Evolutionary conservation across 2,797 vertebrate genomes (phyloP), one percentile per base, ranked within the genome.

Genomic region (Lemur catta): DNA sequence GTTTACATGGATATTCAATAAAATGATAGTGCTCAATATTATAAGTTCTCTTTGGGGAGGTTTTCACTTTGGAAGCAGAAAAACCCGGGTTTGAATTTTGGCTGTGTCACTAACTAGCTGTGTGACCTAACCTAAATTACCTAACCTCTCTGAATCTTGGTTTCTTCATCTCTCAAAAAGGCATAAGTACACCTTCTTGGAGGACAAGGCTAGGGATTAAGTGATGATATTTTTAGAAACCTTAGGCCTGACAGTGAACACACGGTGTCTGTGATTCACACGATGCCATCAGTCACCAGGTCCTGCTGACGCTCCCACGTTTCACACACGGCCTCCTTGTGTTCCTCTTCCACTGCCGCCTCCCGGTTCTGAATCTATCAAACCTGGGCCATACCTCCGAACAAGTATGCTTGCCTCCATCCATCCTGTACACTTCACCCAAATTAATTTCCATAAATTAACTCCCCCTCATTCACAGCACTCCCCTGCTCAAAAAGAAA

Each of bases 401-500:
- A 48, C n/a, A 50, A 35, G 52, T 18, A 48, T 7, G 30, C 52
- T 38, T 76, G 67, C 28, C n/a, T 35, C 63, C 30, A 20, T 26
- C 72, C 28, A 50, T 84, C 26, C 30, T 35, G 10, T 35, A 22
- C 26, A 41, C 57, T 87, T 72, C 43, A 20, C 6, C 18, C 8
- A 59, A 67, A 55, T 30, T 65, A 33, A 57, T 50, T 78, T 72
- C 65, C 22, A 55, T 67, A 76, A 91, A 52, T 69, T 69, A 92
- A 35, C 35, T 63, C 10, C 1, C 33, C 6, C 38, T 88, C 14
- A 15, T 74, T 71, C 52, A 61, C 3, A 46, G n/a, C n/a, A 69
- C 4, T 82, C 18, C 13, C 17, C 4, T 59, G 50, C 46, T 96
- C 50, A 79, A 85, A 97, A 94, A n/a, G 50, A 90, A 93, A 87